Base-by-base conservation (phyloP, 1,140 invertebrate species). In the Galleria mellonella region DNA sequence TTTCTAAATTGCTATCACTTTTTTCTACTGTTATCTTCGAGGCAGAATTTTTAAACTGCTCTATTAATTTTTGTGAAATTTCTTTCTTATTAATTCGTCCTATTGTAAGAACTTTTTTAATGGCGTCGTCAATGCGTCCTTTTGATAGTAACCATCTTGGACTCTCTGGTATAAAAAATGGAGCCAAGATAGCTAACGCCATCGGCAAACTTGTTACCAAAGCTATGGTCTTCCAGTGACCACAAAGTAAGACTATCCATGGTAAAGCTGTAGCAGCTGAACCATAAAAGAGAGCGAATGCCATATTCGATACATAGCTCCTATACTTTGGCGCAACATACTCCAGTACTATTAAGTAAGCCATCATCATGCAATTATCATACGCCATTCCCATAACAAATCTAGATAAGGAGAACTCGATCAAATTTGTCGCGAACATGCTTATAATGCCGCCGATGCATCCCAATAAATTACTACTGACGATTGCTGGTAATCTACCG, bases 311-410 rank as follows among this genome's bases (percentile, higher is more conserved):
- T 9, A 90, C 87, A 10, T 89, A 59, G 2, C 89, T 90, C 44
- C 91, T 79, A 47, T 90, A 84, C 35, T 82, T 83, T 6, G 90
- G 89, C 7, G 90, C 90, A 7, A 91, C 89, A 37, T 92, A 78
- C 72, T 92, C 91, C 47, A 92, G 87, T 11, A 89, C 90, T 83
- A 76, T 50, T 58, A 79, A 50, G 32, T 78, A 82, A 1, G 47
- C 54, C 92, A 94, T 94, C 91, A 94, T 94, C 45, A 92, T 93
- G 75, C 93, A 94, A 57, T 92, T 94, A 72, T 94, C 93, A 74
- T 93, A 94, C 5, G 91, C 90, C 62, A 92, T 89, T 2, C 91
- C 92, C 38, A 91, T 89, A 28, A 91, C 87, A 50, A 92, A 86
- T 29, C 91, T 78, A 52, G 89, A 88, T 10, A 89, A 44, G 1